Conservation (phyloP, 2,797 vertebrate species). For the Lithobates pipiens region DNA sequence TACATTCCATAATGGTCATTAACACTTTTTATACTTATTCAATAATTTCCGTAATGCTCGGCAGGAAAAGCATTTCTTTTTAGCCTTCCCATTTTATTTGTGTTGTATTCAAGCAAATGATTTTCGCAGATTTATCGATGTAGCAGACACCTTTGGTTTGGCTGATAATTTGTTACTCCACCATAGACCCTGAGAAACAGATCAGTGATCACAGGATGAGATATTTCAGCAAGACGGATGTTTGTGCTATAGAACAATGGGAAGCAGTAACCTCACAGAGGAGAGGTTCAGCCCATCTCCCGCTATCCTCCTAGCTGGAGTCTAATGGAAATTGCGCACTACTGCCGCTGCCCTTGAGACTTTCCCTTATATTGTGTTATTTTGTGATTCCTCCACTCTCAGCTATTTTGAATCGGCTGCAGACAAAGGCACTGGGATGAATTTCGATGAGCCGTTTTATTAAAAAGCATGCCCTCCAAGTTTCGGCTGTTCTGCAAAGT, state of each 20-base stretch:
- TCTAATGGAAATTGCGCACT: background rate
- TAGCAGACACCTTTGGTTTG: background rate
- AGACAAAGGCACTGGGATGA: background rate
- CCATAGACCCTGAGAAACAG: slow-evolving; percentile 23
- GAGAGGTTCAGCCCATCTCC: background rate
- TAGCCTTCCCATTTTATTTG: slow-evolving; percentile 37
- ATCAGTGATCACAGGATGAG: slow-evolving; percentile 8
- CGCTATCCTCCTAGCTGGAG: background rate
- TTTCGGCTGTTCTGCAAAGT: background rate
- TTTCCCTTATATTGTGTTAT: background rate
- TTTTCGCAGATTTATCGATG: slow-evolving; percentile 25
- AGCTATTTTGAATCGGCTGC: background rate
- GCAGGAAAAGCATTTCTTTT: slow-evolving; percentile 13
- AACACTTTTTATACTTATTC: slow-evolving; percentile 10
- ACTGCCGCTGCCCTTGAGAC: background rate
- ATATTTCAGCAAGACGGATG: slow-evolving; percentile 32
- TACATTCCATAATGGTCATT: background rate
- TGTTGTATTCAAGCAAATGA: slow-evolving; percentile 21
- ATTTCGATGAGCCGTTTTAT: background rate
- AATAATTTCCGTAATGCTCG: slow-evolving; percentile 16
- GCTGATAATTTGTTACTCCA: slow-evolving; percentile 19
- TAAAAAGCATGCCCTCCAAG: background rate
- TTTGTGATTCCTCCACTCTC: background rate
- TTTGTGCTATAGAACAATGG: slow-evolving; percentile 15
- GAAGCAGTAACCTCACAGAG: slow-evolving; percentile 5